phyloP scores from a whole-genome alignment of 2,888 invertebrate species.

The Sinopyrophorus schimmeli region DNA sequence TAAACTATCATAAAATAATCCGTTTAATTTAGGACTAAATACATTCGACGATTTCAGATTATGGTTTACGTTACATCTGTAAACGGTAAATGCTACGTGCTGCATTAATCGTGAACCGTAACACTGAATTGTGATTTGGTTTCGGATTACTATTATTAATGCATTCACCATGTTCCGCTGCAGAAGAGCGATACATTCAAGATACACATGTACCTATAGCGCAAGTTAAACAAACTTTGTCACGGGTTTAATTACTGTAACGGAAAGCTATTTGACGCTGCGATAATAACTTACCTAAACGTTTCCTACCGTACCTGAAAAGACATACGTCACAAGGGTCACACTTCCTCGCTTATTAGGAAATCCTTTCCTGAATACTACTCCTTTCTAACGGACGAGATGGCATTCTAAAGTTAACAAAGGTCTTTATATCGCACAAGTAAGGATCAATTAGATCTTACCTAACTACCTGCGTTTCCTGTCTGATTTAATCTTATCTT shows the following conservation, averaged over 20 bases:
- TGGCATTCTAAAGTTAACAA: slow-evolving; percentile 19
- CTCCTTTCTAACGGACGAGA: slow-evolving; percentile 10
- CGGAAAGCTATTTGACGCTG: slow-evolving; percentile 5
- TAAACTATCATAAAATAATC: slow-evolving; percentile 34
- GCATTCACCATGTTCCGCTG: slow-evolving; percentile 17
- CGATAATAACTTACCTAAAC: slow-evolving; percentile 17
- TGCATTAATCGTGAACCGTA: slow-evolving; percentile 26
- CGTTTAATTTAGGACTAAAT: slow-evolving; percentile 36
- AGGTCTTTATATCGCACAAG: slow-evolving; percentile 20
- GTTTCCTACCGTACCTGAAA: slow-evolving; percentile 5
- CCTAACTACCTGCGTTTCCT: slow-evolving; percentile 5
- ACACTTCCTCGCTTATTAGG: slow-evolving; percentile 20
- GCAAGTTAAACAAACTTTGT: slow-evolving; percentile 14
- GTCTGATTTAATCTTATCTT: slow-evolving; percentile 16
- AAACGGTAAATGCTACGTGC: slow-evolving; percentile 31
- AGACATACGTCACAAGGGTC: slow-evolving; percentile 14
- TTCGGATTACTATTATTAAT: slow-evolving; percentile 29
- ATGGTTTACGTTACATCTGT: slow-evolving; percentile 35
- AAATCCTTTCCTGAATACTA: slow-evolving; percentile 14
- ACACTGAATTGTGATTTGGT: slow-evolving; percentile 24
- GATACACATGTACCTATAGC: slow-evolving; percentile 2
- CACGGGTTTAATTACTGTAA: slow-evolving; percentile 20
- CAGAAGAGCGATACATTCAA: slow-evolving; percentile 5
- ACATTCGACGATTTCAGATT: slow-evolving; percentile 35
- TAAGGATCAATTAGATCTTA: slow-evolving; percentile 23